These are phyloP conservation scores for Lepilemur ruficaudatus DNA, from an alignment of 2,797 vertebrate genomes.

Conservation along the genomic window DNA sequence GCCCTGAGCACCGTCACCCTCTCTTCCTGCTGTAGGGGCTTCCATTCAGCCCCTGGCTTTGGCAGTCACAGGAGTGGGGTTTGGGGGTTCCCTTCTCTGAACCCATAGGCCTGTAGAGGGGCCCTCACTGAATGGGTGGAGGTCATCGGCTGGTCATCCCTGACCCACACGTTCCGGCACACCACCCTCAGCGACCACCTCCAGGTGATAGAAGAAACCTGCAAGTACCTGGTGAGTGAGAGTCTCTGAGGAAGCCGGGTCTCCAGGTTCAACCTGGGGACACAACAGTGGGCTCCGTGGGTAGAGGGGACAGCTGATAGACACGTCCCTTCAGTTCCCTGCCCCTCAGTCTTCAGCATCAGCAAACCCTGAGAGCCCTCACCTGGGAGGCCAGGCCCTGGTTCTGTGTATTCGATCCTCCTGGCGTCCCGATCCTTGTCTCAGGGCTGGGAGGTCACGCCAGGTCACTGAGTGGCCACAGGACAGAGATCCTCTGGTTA, in stretches of 20 bases:
- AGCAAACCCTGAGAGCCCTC: not conserved
- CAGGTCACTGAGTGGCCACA: too few species aligned
- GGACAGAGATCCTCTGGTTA: not conserved
- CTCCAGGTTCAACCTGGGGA: not conserved
- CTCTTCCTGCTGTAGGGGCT: not conserved
- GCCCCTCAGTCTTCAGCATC: not conserved
- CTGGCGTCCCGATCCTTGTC: not conserved
- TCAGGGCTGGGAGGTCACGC: not conserved
- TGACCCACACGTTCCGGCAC: not conserved
- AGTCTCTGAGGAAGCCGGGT: not conserved
- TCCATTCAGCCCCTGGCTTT: not conserved
- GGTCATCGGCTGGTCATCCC: not conserved
- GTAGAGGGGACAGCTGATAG: not conserved
- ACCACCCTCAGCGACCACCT: constrained; percentile 45
- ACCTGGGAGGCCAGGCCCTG: not conserved
- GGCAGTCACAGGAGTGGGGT: not conserved
- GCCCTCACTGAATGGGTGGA: constrained; percentile 17
- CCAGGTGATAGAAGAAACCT: constrained; percentile 44
- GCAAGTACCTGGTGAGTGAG: constrained; percentile 47
- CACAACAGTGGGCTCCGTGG: not conserved
- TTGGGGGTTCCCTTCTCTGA: not conserved
- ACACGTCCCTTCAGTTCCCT: not conserved
- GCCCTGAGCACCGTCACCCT: not conserved
- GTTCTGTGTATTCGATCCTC: not conserved
- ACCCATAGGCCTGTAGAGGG: not conserved